Base-by-base conservation (phyloP, 1,140 invertebrate species). In the Pseudomyrmex concolor region DNA sequence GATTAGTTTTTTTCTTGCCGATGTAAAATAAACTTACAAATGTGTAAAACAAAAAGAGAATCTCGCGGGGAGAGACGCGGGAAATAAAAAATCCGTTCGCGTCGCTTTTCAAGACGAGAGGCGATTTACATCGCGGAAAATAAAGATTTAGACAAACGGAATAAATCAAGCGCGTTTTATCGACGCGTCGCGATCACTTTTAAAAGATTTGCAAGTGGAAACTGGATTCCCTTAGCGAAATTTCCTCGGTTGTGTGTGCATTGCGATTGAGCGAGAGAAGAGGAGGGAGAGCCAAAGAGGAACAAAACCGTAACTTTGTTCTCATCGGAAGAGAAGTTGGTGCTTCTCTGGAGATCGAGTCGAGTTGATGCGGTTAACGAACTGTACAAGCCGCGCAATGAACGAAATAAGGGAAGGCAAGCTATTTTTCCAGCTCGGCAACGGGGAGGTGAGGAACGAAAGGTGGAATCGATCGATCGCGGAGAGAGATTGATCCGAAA, bases 301-400 rank as follows among this genome's bases (percentile, higher is more conserved):
- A 62, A 83, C 54, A 78, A 78, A 84, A 87, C 78, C 76, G 70
- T 71, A 83, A 88, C 72, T 77, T 85, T 62, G 71, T 77, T 87
- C 71, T 68, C 64, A 82, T 87, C 76, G 83, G 70, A 82, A 68
- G 85, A 68, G 86, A 88, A 87, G 86, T 88, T 87, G 50, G 63
- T 67, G 34, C 59, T 50, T 34, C 54, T 54, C 19, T 54, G 48
- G 60, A 83, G 81, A 83, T 76, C 81, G 60, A 83, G 72, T 71
- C 54, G 51, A 66, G 72, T n/a, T 76, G 81, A 83, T 67, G 82
- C 73, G 72, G 82, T 83, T 83, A 83, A 83, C 82, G 82, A 83
- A 83, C 82, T 78, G 82, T 78, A 78, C 63, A 60, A 76, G 73
- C 34, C 54, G 64, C 48, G 55, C 63, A 83, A 83, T 78, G 72